phyloP scores from a whole-genome alignment of 1,140 invertebrate genomes.

The Plutomurus gul region DNA sequence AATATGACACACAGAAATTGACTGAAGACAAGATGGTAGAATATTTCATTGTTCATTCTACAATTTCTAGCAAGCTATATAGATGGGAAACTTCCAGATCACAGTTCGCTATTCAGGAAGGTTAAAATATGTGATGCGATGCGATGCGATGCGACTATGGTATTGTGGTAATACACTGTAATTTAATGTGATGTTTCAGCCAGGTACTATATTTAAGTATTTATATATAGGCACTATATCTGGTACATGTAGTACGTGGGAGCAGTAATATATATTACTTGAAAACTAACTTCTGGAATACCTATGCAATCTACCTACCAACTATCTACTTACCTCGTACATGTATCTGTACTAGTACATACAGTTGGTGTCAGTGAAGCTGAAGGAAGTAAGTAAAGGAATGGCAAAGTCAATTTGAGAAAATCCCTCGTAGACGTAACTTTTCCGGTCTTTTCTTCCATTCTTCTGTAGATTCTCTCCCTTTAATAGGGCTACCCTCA shows the following conservation, averaged over 20 bases:
- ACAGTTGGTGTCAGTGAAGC: background rate
- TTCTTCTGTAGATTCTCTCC: constrained; percentile 1
- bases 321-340: background rate
- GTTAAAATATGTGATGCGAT: background rate
- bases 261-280: no score
- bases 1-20: no score
- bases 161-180: background rate
- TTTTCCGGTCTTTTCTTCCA: constrained; percentile 43
- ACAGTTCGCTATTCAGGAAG: background rate
- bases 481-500: constrained; percentile 31
- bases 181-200: constrained; percentile 15
- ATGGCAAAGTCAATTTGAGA: constrained; percentile 35
- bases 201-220: no score
- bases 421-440: constrained; percentile 40
- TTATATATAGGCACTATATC: no score
- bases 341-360: background rate
- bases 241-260: no score
- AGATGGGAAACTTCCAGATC: no score
- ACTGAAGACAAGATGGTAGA: no score
- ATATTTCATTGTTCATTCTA: no score
- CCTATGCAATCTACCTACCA: background rate
- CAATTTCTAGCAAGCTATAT: no score
- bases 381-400: constrained; percentile 7
- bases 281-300: no score
- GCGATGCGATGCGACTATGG: background rate